Base-by-base conservation (phyloP, 2,888 invertebrate species). In the Nebria brevicollis region DNA sequence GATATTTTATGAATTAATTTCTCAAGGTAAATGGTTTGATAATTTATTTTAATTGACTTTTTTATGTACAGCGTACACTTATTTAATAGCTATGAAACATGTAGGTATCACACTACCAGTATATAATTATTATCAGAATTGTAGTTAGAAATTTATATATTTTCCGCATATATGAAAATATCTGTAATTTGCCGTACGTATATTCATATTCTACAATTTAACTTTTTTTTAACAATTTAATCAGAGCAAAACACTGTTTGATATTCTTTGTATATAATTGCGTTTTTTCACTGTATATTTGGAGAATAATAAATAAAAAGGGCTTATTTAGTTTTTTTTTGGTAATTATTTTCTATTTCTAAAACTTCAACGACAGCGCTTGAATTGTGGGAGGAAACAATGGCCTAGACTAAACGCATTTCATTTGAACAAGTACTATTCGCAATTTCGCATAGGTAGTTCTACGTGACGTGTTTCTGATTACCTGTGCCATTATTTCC, bases 401-500 rank as follows among this genome's bases (percentile, higher is more conserved):
- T 25, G 54, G 54, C 54, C 54, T 54, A 54, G 54, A 54, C 54
- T 54, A 54, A 13, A 54, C 54, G 54, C 54, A 54, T 13, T 54
- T 54, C 4, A 54, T 54, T 54, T 54, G 11, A 13, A 54, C 54
- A 11, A 11, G 64, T 54, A n/a, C 43, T 42, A 64, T 20, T 20
- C 43, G 20, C 73, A 20, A 20, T 20, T 20, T 20, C 20, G 54
- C 54, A 7, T 54, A 54, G 54, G 70, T 70, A 34, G 73, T 64
- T 79, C 15, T 66, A 43, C 15, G 54, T 72, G 64, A 7, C 70
- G 41, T 42, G 72, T 77, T 43, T 72, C 77, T 77, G 77, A 78
- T 78, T 78, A 78, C 73, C 78, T 78, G 78, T 54, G 66, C 78
- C 73, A 78, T 78, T 78, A 78, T 78, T 78, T 78, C 78, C 78